Percentiles rank a stretch among this genome's conserved stretches.
Evolutionary conservation across 2,888 invertebrate genomes (phyloP).

Genomic region (Microdon myrmicae): DNA sequence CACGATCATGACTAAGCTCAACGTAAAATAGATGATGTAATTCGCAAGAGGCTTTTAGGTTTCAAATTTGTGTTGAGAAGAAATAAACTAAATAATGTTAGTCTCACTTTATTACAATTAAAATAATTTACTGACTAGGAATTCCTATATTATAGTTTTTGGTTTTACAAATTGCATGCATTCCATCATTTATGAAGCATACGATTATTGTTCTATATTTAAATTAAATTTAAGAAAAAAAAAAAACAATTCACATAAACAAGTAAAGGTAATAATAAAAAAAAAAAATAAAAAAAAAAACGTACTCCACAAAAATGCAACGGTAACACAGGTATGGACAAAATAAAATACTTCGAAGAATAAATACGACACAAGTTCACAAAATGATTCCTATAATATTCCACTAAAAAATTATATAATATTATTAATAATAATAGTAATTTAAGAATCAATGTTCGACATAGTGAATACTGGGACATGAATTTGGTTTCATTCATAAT

Average conservation of each 20-base stretch:
- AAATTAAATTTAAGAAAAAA: slow-evolving; percentile 10
- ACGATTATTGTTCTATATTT: slow-evolving; percentile 8
- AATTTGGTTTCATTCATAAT: too few species aligned
- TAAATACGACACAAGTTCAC: too few species aligned
- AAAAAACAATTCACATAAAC: slow-evolving; percentile 1
- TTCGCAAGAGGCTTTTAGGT: too few species aligned
- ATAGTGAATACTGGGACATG: too few species aligned
- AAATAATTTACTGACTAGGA: slow-evolving; percentile 52
- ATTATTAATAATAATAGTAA: too few species aligned
- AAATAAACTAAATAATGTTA: too few species aligned
- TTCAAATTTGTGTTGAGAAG: too few species aligned
- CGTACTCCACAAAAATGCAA: slow-evolving; percentile 13
- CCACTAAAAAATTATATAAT: too few species aligned
- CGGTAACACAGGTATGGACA: background rate
- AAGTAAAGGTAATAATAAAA: background rate
- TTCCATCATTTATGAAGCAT: slow-evolving; percentile 1
- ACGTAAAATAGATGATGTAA: too few species aligned
- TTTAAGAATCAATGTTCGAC: too few species aligned
- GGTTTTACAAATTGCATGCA: slow-evolving; percentile 17
- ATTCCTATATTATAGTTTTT: slow-evolving; percentile 31
- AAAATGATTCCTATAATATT: too few species aligned
- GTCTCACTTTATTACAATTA: slow-evolving; percentile 45
- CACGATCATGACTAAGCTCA: too few species aligned
- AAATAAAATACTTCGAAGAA: slow-evolving; percentile 23
- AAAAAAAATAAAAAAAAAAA: background rate